Evolutionary conservation across 2,797 vertebrate species (phyloP).

Genomic region (Labeo calbasu): DNA sequence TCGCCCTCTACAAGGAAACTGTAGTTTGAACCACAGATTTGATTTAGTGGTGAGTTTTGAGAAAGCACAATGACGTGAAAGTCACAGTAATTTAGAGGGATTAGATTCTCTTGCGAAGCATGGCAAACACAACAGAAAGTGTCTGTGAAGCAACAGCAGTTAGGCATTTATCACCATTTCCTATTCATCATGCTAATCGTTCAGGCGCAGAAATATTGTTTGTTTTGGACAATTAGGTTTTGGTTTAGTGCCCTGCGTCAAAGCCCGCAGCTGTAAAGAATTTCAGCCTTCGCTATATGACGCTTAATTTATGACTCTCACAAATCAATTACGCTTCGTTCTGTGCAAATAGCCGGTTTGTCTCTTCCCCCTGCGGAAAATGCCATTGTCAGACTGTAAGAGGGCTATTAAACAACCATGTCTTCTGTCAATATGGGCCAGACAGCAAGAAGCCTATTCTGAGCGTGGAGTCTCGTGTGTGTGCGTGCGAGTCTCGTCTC

Average conservation of each 20-base stretch:
- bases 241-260: constrained; percentile 38
- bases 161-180: constrained; percentile 51
- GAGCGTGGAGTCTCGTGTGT: constrained; percentile 37
- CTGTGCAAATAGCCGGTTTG: constrained; percentile 46
- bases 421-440: constrained; percentile 50
- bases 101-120: constrained; percentile 26
- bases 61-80: constrained; percentile 48
- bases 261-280: constrained; percentile 54
- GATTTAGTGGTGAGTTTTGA: constrained; percentile 48
- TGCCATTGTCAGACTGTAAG: constrained; percentile 52
- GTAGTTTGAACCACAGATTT: constrained; percentile 47
- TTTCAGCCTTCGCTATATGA: constrained; percentile 46
- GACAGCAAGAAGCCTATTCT: constrained; percentile 50
- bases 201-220: constrained; percentile 53
- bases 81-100: constrained; percentile 24
- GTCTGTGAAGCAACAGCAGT: constrained; percentile 29
- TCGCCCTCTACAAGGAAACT: constrained; percentile 42
- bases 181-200: constrained; percentile 57
- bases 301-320: constrained; percentile 54
- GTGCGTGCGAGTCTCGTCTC: constrained; percentile 53
- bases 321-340: constrained; percentile 58
- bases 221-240: constrained; percentile 50
- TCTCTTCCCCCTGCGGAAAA: constrained; percentile 55
- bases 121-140: constrained; percentile 23
- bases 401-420: constrained; percentile 60